Evolutionary conservation across 2,888 invertebrate genomes (phyloP).

Genomic region (Neoscelio sp.): DNA sequence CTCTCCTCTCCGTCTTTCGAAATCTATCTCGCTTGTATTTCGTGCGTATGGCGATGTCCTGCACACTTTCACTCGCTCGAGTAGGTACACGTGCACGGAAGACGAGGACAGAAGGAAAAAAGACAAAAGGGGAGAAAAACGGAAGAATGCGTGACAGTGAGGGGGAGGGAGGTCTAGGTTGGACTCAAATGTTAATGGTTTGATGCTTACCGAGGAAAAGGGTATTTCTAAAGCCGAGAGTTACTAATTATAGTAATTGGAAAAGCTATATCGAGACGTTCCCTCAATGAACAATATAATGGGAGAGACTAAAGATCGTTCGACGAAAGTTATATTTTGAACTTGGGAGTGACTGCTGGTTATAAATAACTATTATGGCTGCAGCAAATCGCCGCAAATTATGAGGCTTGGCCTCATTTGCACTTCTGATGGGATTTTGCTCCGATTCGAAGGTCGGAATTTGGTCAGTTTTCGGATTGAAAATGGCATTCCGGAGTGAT

Average conservation of each 20-base stretch:
- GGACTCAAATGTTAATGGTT: constrained; percentile 35
- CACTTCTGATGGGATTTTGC: no score
- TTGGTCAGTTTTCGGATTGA: not conserved
- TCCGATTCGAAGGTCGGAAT: no score
- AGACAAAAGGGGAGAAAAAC: not conserved
- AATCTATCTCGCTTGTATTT: constrained; percentile 19
- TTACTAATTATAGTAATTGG: constrained; percentile 60
- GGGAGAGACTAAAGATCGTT: constrained; percentile 35
- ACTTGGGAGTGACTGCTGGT: constrained; percentile 18
- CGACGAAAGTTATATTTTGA: constrained; percentile 34
- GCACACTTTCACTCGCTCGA: constrained; percentile 31
- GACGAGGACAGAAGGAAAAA: not conserved
- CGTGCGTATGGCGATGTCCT: constrained; percentile 21
- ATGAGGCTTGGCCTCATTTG: constrained; percentile 1
- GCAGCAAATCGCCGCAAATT: constrained; percentile 17
- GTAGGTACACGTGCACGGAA: constrained; percentile 39
- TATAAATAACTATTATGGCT: constrained; percentile 27
- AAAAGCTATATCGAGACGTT: constrained; percentile 52
- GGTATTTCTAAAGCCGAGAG: constrained; percentile 48
- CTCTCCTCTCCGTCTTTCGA: constrained; percentile 73
- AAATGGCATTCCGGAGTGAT: no score
- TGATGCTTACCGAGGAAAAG: constrained; percentile 28
- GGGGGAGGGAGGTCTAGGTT: not conserved
- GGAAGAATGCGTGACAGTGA: constrained; percentile 1
- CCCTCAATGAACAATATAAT: constrained; percentile 29